Conservation (phyloP, 1,140 invertebrate species). For the Bathynomus jamesi region DNA sequence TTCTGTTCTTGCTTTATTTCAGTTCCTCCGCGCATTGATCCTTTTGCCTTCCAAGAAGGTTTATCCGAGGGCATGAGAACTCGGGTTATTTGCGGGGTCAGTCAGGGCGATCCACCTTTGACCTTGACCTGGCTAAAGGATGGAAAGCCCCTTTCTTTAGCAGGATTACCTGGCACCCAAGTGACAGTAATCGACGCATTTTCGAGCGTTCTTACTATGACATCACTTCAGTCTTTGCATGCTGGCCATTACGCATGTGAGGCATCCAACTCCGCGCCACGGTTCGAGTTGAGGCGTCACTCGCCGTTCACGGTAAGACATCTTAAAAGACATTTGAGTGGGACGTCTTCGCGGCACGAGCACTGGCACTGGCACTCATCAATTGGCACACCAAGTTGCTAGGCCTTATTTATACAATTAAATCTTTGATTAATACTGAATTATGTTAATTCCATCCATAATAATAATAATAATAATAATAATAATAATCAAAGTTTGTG, state of each 20-base stretch:
- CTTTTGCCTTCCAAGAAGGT: slow-evolving; percentile 17
- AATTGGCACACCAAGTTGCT: too few species aligned
- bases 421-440: too few species aligned
- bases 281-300: slow-evolving; percentile 44
- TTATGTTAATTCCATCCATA: too few species aligned
- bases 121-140: slow-evolving; percentile 69
- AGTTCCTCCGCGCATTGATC: slow-evolving; percentile 21
- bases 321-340: too few species aligned
- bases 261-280: slow-evolving; percentile 54
- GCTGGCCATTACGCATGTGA: slow-evolving; percentile 82
- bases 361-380: too few species aligned
- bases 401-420: too few species aligned
- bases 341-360: too few species aligned
- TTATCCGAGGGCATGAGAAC: slow-evolving; percentile 44
- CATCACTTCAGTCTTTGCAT: slow-evolving; percentile 69
- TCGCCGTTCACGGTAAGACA: slow-evolving; percentile 46
- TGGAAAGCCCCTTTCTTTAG: slow-evolving; percentile 51
- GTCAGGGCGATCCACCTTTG: slow-evolving; percentile 89
- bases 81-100: slow-evolving; percentile 78
- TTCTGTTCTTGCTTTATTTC: slow-evolving; percentile 12
- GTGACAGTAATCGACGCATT: slow-evolving; percentile 69
- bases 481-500: too few species aligned
- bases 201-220: slow-evolving; percentile 78
- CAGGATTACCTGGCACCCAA: slow-evolving; percentile 47
- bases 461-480: too few species aligned